Conservation (phyloP, 1,140 invertebrate species). For the Anastrepha ludens region DNA sequence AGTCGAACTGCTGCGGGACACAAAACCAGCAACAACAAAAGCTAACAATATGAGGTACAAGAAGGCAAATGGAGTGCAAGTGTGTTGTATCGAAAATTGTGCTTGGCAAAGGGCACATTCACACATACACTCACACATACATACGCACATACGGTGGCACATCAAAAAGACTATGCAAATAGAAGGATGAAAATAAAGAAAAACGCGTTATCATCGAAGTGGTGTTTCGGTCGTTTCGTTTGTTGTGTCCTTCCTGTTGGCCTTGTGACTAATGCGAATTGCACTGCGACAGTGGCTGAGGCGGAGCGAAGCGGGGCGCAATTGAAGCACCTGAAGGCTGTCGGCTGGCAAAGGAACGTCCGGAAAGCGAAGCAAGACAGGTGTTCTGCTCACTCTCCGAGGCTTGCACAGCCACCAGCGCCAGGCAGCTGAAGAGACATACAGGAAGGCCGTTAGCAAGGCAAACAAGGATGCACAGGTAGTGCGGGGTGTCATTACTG, state of each 20-base stretch:
- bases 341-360: background rate
- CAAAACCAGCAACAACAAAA: background rate
- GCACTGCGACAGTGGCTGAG: background rate
- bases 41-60: background rate
- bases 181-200: background rate
- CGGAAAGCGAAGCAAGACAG: conserved; percentile 49
- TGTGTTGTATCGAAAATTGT: conserved; percentile 17
- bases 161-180: conserved; percentile 40
- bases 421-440: background rate
- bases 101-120: background rate
- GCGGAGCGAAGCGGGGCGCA: conserved; percentile 25
- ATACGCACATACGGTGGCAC: background rate
- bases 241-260: conserved; percentile 57
- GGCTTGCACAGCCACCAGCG: background rate
- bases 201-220: conserved; percentile 38
- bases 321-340: conserved; percentile 54
- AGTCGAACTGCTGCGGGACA: conserved; percentile 42
- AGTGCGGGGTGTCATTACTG: background rate
- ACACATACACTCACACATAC: conserved; percentile 7
- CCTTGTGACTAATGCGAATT: conserved; percentile 57
- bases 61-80: conserved; percentile 29
- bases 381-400: background rate
- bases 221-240: conserved; percentile 37
- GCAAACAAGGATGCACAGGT: background rate
- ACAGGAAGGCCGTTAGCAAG: conserved; percentile 21